These are phyloP conservation scores for Eurosta solidaginis DNA, from an alignment of 1,140 invertebrate species.

Conservation along the genomic window DNA sequence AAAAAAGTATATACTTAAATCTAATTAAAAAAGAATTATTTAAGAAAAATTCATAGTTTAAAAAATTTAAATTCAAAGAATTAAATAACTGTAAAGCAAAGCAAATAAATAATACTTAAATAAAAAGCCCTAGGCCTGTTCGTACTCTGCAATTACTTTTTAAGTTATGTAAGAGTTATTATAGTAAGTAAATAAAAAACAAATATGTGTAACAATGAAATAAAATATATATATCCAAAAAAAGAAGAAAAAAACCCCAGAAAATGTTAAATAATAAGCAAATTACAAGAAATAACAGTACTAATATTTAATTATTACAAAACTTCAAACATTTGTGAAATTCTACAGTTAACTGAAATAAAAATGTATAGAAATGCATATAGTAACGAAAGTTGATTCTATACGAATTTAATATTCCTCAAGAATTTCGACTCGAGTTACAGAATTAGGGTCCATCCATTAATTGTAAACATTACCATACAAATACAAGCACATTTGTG, in stretches of 20 bases:
- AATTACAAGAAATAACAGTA: background rate
- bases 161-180: conserved; percentile 4
- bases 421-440: too few species aligned
- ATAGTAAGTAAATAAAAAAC: background rate
- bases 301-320: background rate
- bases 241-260: background rate
- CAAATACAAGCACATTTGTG: background rate
- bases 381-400: too few species aligned
- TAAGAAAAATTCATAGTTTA: too few species aligned
- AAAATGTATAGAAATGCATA: too few species aligned
- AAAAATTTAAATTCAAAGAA: background rate
- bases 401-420: too few species aligned
- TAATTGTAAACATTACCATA: too few species aligned
- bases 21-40: background rate
- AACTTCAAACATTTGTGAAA: background rate
- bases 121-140: background rate
- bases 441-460: too few species aligned
- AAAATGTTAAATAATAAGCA: background rate
- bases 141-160: background rate
- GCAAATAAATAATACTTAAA: background rate
- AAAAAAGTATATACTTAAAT: too few species aligned
- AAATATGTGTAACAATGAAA: background rate
- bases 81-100: background rate
- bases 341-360: background rate
- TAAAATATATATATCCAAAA: background rate